Evolutionary conservation across 2,797 vertebrate species (phyloP), one percentile per base, ranked within the genome.

Genomic region (Spizella passerina): DNA sequence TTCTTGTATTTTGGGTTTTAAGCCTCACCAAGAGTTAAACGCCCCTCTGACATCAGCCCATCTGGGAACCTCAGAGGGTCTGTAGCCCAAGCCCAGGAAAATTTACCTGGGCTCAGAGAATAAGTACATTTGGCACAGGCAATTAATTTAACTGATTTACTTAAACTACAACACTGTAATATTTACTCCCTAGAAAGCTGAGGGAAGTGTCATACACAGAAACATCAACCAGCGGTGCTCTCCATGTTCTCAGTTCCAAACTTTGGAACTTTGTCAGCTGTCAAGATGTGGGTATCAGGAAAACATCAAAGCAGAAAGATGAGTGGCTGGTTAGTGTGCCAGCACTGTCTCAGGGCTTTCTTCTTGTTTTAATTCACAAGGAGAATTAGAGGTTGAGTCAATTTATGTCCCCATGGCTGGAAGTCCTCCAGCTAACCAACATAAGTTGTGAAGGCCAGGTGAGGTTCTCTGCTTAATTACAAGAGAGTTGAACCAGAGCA

Each of bases 401-500:
- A 52, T 47, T 12, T 7, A 7, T 20, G 59, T 47, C 49, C 53
- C 49, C 3, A 1, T 14, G 47, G 46, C 64, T 94, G 64, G 59
- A 84, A 72, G 36, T n/a, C 53, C 44, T 85, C 64, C 79, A 78
- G 24, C 46, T 59, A 56, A 66, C n/a, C 88, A 79, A 36, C 2
- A 0, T 1, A 61, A 39, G 36, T 41, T 53, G 78, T 3, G 21
- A 88, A 63, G 39, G 24, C 43, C 77, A 90, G 56, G 63, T 73
- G 59, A 92, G 76, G 81, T 84, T 91, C 77, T 65, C 92, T 39
- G 22, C 49, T 95, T 38, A 78, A 71, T 70, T 82, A 72, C 63
- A 61, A 60, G 19, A 21, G 50, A 82, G 27, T 23, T 66, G 73
- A 93, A 86, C 30, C 71, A 93, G 90, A 96, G 96, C 92, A 81